Evolutionary conservation across 2,888 invertebrate genomes (phyloP).

Genomic region (Apamea anceps): DNA sequence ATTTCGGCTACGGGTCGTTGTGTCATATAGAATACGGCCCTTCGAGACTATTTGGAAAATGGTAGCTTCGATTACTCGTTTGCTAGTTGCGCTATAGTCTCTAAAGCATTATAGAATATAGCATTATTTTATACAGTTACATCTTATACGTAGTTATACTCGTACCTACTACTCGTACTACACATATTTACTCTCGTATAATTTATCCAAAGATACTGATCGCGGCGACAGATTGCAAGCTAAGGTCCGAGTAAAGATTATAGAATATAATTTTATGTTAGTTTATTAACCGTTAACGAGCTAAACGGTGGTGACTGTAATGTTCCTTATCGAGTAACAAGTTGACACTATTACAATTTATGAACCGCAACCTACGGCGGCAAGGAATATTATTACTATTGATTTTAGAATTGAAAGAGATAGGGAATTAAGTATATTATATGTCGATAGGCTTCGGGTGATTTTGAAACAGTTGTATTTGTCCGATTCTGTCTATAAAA

Average conservation of each 20-base stretch:
- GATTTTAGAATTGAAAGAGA: slow-evolving; percentile 14
- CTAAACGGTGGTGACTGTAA: slow-evolving; percentile 33
- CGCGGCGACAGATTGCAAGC: slow-evolving; percentile 24
- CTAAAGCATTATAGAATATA: too few relatives aligned
- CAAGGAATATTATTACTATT: slow-evolving; percentile 19
- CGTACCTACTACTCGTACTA: not conserved
- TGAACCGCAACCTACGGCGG: slow-evolving; percentile 4
- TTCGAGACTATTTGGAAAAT: not conserved
- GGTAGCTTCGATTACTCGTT: not conserved
- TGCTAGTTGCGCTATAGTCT: not conserved
- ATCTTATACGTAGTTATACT: not conserved
- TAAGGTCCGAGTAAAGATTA: slow-evolving; percentile 18
- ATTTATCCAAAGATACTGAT: slow-evolving; percentile 43
- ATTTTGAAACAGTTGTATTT: not conserved
- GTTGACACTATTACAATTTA: slow-evolving; percentile 53
- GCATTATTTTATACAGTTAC: not conserved
- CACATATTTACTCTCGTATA: not conserved
- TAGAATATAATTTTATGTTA: slow-evolving; percentile 36
- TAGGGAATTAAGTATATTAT: slow-evolving; percentile 7
- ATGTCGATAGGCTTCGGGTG: not conserved
- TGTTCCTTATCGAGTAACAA: slow-evolving; percentile 47
- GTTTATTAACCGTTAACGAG: slow-evolving; percentile 46
- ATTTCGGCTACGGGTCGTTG: not conserved
- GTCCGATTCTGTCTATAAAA: not conserved
- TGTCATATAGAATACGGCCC: not conserved